These are phyloP conservation scores for Cyprinodon variegatus DNA, from an alignment of 2,113 vertebrate genomes.

Conservation along the genomic window DNA sequence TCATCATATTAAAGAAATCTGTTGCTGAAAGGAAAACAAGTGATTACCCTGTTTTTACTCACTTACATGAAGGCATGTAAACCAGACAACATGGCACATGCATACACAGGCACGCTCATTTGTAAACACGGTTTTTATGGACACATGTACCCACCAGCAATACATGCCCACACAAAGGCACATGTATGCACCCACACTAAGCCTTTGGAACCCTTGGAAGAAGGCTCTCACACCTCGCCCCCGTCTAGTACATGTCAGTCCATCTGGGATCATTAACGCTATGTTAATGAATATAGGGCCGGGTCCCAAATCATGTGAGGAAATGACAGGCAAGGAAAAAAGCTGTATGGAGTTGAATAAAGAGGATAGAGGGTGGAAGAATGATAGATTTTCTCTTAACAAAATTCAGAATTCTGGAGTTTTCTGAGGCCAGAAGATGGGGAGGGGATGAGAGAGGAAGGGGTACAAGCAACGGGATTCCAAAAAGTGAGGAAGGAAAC, in stretches of 20 bases:
- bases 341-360: slow-evolving; percentile 24
- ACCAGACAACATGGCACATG: slow-evolving; percentile 13
- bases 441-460: slow-evolving; percentile 24
- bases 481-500: slow-evolving; percentile 22
- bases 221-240: slow-evolving; percentile 73
- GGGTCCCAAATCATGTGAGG: slow-evolving; percentile 63
- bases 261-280: slow-evolving; percentile 79
- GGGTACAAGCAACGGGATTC: not conserved
- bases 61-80: slow-evolving; percentile 23
- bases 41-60: slow-evolving; percentile 3
- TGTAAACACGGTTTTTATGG: slow-evolving; percentile 26
- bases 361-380: slow-evolving; percentile 51
- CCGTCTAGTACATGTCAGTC: slow-evolving; percentile 79
- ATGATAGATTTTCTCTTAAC: slow-evolving; percentile 63
- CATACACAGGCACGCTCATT: slow-evolving; percentile 5
- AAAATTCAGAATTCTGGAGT: slow-evolving; percentile 59
- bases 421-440: slow-evolving; percentile 8
- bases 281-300: slow-evolving; percentile 75
- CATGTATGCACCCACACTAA: slow-evolving; percentile 57
- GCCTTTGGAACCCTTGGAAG: slow-evolving; percentile 50
- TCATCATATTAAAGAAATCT: slow-evolving; percentile 33
- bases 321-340: slow-evolving; percentile 26
- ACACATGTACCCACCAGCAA: slow-evolving; percentile 44
- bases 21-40: slow-evolving; percentile 18
- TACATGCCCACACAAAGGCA: slow-evolving; percentile 33